Evolutionary conservation across 2,797 vertebrate species (phyloP), one percentile per base, ranked within the genome.

Genomic region (Trematomus bernacchii): DNA sequence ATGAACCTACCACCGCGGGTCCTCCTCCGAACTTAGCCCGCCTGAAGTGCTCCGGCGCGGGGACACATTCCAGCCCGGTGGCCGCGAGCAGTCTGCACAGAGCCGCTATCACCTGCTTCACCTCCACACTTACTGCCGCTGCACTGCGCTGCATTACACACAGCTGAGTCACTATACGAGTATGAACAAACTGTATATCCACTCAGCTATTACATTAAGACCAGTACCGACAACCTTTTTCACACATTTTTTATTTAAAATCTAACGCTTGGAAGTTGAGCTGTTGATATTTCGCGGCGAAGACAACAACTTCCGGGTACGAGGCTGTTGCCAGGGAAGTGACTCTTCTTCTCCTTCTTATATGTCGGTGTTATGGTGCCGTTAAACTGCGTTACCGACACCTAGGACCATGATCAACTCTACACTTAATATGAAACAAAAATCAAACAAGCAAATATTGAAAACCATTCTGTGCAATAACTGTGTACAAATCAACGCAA

Each of bases 21-120:
- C 72, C 82, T 10, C 82, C 92, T 4, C 91, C 91, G 60, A 95
- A 95, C 40, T 96, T 96, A 0, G 95, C 94, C 58, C 92, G 92
- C 51, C 95, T 92, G 71, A 96, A 96, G 1, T 79, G 83, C 51
- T 96, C 95, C 18, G 95, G 91, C 0, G 85, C 12, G 0, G 95
- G 95, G 0, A 95, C 93, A 0, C 83, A 37, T 1, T 85, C 60
- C 44, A 95, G 76, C 0, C 88, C 92, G 7, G 85, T 14, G 14
- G 86, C 85, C 42, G 87, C 46, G 0, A 96, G 62, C 47, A 95
- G 79, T 11, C 66, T 86, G 62, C 93, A 93, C 19, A 96, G 89
- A 62, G 85, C 66, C 5, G 23, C 82, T 1, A 96, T 93, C n/a
- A 93, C 93, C 57, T 89, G 90, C 72, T 92, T 93, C 87, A 96